Conservation (phyloP, 2,113 vertebrate genomes). For the Capreolus pygargus region DNA sequence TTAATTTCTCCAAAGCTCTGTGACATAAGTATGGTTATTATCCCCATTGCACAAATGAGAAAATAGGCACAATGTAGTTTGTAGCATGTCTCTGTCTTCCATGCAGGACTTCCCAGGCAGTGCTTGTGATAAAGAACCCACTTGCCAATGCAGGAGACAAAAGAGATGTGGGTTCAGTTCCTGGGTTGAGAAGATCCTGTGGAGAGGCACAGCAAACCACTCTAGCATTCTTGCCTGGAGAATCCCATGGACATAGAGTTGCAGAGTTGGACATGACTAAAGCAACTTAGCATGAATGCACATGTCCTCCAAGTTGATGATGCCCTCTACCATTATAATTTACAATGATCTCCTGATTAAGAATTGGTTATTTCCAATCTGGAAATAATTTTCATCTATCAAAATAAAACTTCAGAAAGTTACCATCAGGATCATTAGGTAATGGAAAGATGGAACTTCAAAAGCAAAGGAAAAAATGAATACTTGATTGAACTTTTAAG, state of each 20-base stretch:
- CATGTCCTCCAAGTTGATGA: neutral
- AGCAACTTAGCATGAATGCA: neutral
- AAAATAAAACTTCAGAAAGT: neutral
- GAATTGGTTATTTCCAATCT: neutral
- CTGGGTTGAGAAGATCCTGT: neutral
- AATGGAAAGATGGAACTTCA: neutral
- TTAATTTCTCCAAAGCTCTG: neutral
- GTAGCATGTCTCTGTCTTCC: neutral
- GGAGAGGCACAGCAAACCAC: neutral
- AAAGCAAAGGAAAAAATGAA: neutral
- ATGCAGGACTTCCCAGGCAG: neutral
- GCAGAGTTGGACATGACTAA: neutral
- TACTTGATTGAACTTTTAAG: neutral
- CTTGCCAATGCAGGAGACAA: neutral
- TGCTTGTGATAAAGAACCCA: neutral
- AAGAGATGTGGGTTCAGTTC: neutral
- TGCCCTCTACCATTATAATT: neutral
- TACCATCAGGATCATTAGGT: neutral
- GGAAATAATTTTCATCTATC: neutral
- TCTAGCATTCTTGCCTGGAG: neutral
- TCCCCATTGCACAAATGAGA: neutral
- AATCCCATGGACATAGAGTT: neutral
- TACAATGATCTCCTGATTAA: neutral
- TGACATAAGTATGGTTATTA: neutral
- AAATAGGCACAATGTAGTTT: neutral